Base-by-base conservation (phyloP, 2,888 invertebrate genomes). In the Chloroclystis v-ata region DNA sequence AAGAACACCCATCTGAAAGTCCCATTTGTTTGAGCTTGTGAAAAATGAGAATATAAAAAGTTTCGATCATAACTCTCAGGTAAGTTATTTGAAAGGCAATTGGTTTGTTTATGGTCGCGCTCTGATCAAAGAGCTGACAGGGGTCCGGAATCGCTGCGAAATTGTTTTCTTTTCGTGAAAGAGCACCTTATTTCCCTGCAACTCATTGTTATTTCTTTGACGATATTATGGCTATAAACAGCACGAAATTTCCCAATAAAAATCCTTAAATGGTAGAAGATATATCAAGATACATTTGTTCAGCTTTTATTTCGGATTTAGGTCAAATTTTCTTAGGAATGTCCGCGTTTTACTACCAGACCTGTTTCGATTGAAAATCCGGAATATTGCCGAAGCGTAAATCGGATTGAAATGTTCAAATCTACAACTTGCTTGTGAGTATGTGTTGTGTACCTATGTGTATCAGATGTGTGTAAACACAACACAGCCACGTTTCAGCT, bases 401-500 rank as follows among this genome's bases (percentile, higher is more conserved):
- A 52, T 43, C 43, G 39, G 45, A 39, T 46, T 43, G 30, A 52
- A 40, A 45, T 48, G 40, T 42, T 40, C 14, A 37, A 43, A 37
- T 37, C 16, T 43, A 28, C 43, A 16, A n/a, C n/a, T n/a, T n/a
- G n/a, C n/a, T n/a, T n/a, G n/a, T n/a, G n/a, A n/a, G n/a, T n/a
- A n/a, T n/a, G n/a, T n/a, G n/a, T n/a, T n/a, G n/a, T n/a, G n/a
- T n/a, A n/a, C n/a, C n/a, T n/a, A n/a, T n/a, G n/a, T n/a, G n/a
- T n/a, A n/a, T n/a, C n/a, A n/a, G n/a, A n/a, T 5, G 20, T 20
- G 5, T 2, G 20, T 20, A 20, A 2, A 20, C 20, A 20, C 20
- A 20, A 20, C 5, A 20, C 20, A 20, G 5, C 20, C 20, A 20
- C 20, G 20, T 20, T 16, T 30, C 30, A 13, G 30, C 9, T 30